These are phyloP conservation scores for Eupelmus urozonus DNA, from an alignment of 2,888 invertebrate genomes.

Conservation along the genomic window DNA sequence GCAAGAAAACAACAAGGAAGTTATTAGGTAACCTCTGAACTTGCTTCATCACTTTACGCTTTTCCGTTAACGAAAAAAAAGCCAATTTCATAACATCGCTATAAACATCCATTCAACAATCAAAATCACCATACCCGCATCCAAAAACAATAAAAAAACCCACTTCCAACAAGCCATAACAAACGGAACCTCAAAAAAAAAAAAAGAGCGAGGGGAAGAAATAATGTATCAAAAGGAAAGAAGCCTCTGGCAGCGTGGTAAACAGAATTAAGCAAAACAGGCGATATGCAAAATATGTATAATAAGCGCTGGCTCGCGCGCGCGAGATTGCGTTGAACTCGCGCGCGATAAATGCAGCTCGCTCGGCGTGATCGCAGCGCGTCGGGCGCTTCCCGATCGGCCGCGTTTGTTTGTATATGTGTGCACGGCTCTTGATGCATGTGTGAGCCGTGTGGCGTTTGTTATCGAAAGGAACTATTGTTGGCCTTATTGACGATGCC, in stretches of 20 bases:
- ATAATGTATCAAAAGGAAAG: background rate
- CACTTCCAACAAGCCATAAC: background rate
- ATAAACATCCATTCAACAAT: too few relatives aligned
- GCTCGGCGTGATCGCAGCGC: too few relatives aligned
- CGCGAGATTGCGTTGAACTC: slow-evolving; percentile 72
- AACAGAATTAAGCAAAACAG: slow-evolving; percentile 72
- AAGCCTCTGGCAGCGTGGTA: slow-evolving; percentile 38
- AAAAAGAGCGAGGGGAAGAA: background rate
- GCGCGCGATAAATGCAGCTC: slow-evolving; percentile 64
- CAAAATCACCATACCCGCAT: too few relatives aligned
- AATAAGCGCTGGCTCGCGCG: too few relatives aligned
- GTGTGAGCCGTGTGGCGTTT: slow-evolving; percentile 56
- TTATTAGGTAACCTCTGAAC: slow-evolving; percentile 6
- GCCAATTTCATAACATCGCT: too few relatives aligned
- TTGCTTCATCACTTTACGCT: background rate
- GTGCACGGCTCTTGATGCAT: slow-evolving; percentile 21
- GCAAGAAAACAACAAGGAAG: slow-evolving; percentile 17
- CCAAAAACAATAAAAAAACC: background rate
- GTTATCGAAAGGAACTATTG: slow-evolving; percentile 73
- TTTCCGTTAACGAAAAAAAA: too few relatives aligned
- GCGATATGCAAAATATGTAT: slow-evolving; percentile 67
- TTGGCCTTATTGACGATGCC: slow-evolving; percentile 69
- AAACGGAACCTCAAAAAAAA: background rate
- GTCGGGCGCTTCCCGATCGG: slow-evolving; percentile 29
- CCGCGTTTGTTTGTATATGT: background rate